Evolutionary conservation across 2,888 invertebrate species (phyloP).

Genomic region (Drosophila heteroneura): DNA sequence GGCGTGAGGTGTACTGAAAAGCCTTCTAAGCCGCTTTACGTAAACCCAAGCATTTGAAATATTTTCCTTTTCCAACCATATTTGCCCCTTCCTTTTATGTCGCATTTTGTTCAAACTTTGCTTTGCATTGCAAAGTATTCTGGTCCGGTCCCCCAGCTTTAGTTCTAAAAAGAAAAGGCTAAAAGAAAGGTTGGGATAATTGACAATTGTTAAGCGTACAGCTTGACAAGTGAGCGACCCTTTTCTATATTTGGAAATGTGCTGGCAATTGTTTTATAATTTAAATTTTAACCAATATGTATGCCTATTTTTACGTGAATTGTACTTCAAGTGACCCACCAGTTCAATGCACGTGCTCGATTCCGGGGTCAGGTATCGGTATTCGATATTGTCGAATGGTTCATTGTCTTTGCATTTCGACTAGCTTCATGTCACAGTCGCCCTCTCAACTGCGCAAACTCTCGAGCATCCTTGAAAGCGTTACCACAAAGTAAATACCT

Average conservation of each 20-base stretch:
- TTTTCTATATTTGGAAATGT: slow-evolving; percentile 24
- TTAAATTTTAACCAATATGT: slow-evolving; percentile 51
- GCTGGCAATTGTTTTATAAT: slow-evolving; percentile 61
- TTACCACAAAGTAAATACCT: neutral
- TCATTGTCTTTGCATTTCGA: slow-evolving; percentile 61
- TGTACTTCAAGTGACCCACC: slow-evolving; percentile 30
- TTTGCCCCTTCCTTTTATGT: slow-evolving; percentile 57
- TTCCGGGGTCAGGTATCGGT: slow-evolving; percentile 46
- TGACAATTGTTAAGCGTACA: slow-evolving; percentile 56
- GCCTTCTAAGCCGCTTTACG: slow-evolving; percentile 58
- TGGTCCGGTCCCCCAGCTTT: slow-evolving; percentile 18
- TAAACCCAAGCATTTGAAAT: slow-evolving; percentile 44
- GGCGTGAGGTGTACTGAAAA: slow-evolving; percentile 55
- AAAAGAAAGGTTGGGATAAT: slow-evolving; percentile 48
- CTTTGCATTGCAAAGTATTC: slow-evolving; percentile 66
- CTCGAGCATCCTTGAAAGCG: slow-evolving; percentile 5
- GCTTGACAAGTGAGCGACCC: slow-evolving; percentile 51
- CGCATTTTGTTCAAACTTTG: slow-evolving; percentile 51
- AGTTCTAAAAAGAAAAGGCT: slow-evolving; percentile 6
- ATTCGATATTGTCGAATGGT: slow-evolving; percentile 35
- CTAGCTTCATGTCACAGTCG: slow-evolving; percentile 34
- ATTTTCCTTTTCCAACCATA: slow-evolving; percentile 23
- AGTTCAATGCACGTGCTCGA: slow-evolving; percentile 54
- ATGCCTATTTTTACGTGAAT: slow-evolving; percentile 38
- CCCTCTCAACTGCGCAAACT: slow-evolving; percentile 48